These are phyloP conservation scores for Tragopan temminckii DNA, from an alignment of 2,797 vertebrate species.

Conservation along the genomic window DNA sequence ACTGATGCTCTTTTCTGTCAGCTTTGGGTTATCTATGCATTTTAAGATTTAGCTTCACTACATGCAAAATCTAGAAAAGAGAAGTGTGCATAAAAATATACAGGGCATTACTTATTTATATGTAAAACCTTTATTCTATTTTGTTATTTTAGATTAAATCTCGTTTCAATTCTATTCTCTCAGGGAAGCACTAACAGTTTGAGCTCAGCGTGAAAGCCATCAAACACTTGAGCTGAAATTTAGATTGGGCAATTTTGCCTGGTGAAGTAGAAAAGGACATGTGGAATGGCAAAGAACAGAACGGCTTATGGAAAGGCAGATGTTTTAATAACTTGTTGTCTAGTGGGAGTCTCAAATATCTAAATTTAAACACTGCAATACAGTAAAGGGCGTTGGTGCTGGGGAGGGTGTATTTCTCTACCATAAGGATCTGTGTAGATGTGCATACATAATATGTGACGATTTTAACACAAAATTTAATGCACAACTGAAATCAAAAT, in stretches of 20 bases:
- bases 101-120: constrained; percentile 84
- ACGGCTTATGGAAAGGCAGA: constrained; percentile 84
- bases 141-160: constrained; percentile 88
- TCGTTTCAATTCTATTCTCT: constrained; percentile 87
- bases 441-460: not conserved
- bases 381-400: constrained; percentile 64
- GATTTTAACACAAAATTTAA: not conserved
- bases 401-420: constrained; percentile 28
- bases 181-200: constrained; percentile 87
- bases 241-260: constrained; percentile 89
- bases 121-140: constrained; percentile 86
- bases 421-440: not conserved
- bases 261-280: constrained; percentile 87
- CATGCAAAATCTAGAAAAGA: constrained; percentile 51
- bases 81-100: constrained; percentile 75
- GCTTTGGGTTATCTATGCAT: constrained; percentile 42
- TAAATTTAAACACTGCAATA: constrained; percentile 78
- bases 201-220: constrained; percentile 88
- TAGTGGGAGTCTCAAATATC: constrained; percentile 75
- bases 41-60: constrained; percentile 62
- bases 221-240: constrained; percentile 90
- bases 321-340: constrained; percentile 86
- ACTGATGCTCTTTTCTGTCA: not conserved
- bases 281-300: constrained; percentile 82
- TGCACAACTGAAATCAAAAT: constrained; percentile 40